Evolutionary conservation across 2,113 vertebrate genomes (phyloP).

Genomic region (Actenoides hombroni): DNA sequence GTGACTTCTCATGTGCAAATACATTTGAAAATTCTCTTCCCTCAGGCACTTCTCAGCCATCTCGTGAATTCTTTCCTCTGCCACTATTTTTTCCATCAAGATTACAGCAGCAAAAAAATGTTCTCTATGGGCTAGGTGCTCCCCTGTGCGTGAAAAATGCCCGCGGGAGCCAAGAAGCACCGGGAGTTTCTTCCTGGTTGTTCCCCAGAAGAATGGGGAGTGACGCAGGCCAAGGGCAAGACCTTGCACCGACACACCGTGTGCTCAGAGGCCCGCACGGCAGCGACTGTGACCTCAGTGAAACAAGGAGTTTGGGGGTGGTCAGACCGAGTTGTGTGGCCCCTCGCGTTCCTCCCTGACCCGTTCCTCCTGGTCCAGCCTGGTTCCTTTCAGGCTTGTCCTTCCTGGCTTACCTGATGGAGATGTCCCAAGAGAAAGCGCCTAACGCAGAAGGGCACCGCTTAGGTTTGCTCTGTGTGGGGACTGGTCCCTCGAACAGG

Average conservation of each 20-base stretch:
- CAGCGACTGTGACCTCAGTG: background rate
- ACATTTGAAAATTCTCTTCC: background rate
- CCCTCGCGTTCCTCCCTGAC: background rate
- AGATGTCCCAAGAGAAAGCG: background rate
- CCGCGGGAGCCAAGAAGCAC: background rate
- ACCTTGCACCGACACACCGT: background rate
- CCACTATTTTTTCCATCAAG: slow-evolving; percentile 44
- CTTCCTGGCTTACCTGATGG: background rate
- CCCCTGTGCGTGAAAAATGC: slow-evolving; percentile 21
- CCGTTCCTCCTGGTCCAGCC: rapidly evolving
- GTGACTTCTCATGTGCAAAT: background rate
- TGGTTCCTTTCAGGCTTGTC: background rate
- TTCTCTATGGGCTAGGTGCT: slow-evolving; percentile 44
- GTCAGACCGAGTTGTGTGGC: no score
- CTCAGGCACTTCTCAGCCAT: background rate
- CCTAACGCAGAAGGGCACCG: background rate
- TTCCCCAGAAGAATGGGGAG: slow-evolving; percentile 3
- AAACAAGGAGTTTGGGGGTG: background rate
- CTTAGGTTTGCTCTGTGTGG: no score
- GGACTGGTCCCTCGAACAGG: rapidly evolving
- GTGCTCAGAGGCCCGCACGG: background rate
- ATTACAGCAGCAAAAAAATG: slow-evolving; percentile 47
- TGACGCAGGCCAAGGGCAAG: background rate
- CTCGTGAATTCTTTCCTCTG: slow-evolving; percentile 23
- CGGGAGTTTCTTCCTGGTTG: slow-evolving; percentile 5